A percentile compares a stretch with the other conserved stretches of the same genome.
Evolutionary conservation across 2,888 invertebrate species (phyloP).

Genomic region (Elegia similella): DNA sequence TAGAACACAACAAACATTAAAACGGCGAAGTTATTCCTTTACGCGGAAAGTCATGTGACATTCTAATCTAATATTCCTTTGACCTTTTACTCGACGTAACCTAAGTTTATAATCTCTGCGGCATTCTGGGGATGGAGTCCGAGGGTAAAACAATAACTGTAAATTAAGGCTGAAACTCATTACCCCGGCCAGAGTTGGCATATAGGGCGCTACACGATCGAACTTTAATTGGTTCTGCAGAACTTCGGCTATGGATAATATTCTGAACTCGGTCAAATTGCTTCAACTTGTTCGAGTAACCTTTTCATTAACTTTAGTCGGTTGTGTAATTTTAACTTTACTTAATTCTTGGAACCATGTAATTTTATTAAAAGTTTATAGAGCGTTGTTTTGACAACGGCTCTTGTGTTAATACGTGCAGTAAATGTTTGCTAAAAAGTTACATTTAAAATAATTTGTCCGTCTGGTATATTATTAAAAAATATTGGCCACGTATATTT

Average conservation of each 20-base stretch:
- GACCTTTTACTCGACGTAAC: constrained; percentile 42
- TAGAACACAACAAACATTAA: background rate
- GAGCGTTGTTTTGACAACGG: no score
- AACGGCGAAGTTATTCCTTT: background rate
- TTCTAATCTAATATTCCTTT: constrained; percentile 17
- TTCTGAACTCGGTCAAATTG: constrained; percentile 28
- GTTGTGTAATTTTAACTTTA: no score
- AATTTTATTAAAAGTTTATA: no score
- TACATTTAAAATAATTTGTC: no score
- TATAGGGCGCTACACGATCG: constrained; percentile 55
- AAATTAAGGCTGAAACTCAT: constrained; percentile 75
- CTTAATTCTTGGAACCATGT: no score
- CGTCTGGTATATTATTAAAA: no score
- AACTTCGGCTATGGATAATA: constrained; percentile 41
- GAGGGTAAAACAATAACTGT: constrained; percentile 73
- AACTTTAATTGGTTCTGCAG: constrained; percentile 60
- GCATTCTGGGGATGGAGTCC: constrained; percentile 52
- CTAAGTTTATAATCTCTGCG: constrained; percentile 43
- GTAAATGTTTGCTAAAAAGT: no score
- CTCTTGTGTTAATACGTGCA: no score
- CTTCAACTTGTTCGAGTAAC: constrained; percentile 20
- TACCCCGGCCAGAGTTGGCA: constrained; percentile 51
- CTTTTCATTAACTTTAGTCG: no score
- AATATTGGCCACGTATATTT: no score
- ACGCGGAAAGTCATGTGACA: background rate